These are phyloP conservation scores for Glaucidium brasilianum DNA, from an alignment of 2,113 vertebrate genomes.

Conservation along the genomic window DNA sequence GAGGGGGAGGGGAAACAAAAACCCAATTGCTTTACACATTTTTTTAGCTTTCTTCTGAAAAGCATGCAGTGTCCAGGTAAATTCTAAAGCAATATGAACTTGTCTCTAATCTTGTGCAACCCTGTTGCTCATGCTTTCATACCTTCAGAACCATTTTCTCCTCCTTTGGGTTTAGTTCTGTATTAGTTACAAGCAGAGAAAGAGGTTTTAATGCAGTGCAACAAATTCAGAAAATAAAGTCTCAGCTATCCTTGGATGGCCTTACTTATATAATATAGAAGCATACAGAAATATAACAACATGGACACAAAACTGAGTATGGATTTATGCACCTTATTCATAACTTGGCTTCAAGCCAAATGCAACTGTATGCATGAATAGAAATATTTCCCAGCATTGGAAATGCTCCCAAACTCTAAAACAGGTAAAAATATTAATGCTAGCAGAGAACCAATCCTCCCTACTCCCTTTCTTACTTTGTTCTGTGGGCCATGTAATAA, in stretches of 20 bases:
- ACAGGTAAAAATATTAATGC: background rate
- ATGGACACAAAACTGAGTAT: background rate
- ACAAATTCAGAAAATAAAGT: background rate
- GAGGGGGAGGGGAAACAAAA: background rate
- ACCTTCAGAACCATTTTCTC: background rate
- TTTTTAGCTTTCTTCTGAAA: background rate
- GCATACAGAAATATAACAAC: background rate
- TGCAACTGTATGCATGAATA: background rate
- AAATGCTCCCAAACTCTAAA: background rate
- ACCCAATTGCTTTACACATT: background rate
- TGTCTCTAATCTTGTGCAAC: background rate
- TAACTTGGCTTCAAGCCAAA: slow-evolving; percentile 8
- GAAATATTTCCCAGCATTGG: background rate
- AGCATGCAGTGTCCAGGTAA: background rate
- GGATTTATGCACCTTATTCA: slow-evolving; percentile 22
- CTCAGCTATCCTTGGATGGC: background rate
- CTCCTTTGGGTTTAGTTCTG: background rate
- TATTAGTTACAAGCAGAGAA: slow-evolving; percentile 20
- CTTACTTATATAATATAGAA: slow-evolving; percentile 8
- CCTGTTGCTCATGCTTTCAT: background rate
- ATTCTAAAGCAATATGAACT: background rate
- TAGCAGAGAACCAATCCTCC: background rate
- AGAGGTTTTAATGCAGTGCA: slow-evolving; percentile 13
- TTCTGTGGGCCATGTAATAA: background rate
- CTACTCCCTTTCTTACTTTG: background rate